A percentile compares a stretch with the other conserved stretches of the same genome.
Conservation (phyloP, 1,140 invertebrate species). For the Hesperophylax magnus region DNA sequence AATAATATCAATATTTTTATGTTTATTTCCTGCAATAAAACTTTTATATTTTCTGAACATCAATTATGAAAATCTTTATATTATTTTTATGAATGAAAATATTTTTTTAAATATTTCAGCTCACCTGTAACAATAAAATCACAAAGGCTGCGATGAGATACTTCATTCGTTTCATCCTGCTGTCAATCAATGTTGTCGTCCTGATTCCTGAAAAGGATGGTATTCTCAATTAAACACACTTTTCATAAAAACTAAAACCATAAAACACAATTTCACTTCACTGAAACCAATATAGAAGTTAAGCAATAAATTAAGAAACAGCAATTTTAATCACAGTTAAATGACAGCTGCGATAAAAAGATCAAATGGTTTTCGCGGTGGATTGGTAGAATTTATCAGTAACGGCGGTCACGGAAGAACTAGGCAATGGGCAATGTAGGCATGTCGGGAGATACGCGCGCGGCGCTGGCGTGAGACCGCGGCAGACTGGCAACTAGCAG, state of each 20-base stretch:
- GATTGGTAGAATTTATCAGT: neutral
- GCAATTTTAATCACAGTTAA: neutral
- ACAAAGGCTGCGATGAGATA: constrained; percentile 52
- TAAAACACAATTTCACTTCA: constrained; percentile 4
- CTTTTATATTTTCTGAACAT: no score
- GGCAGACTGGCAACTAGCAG: constrained; percentile 20
- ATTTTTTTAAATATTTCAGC: neutral
- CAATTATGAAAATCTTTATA: no score
- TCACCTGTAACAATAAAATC: constrained; percentile 52
- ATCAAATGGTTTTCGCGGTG: neutral
- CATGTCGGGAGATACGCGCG: constrained; percentile 39
- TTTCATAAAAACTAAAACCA: neutral
- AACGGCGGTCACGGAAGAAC: neutral
- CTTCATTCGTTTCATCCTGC: constrained; percentile 54
- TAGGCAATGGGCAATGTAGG: neutral
- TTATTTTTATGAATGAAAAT: no score
- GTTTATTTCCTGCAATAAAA: no score
- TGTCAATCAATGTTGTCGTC: constrained; percentile 38
- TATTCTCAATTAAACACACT: constrained; percentile 38
- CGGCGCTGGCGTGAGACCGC: constrained; percentile 37
- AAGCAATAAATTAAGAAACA: neutral
- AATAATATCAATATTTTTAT: no score
- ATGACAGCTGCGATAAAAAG: neutral
- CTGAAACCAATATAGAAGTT: constrained; percentile 1
- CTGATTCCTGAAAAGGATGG: constrained; percentile 46